A percentile compares a stretch with the other conserved stretches of the same genome.
phyloP scores from a whole-genome alignment of 2,888 invertebrate genomes.

The Drosophila koepferae region DNA sequence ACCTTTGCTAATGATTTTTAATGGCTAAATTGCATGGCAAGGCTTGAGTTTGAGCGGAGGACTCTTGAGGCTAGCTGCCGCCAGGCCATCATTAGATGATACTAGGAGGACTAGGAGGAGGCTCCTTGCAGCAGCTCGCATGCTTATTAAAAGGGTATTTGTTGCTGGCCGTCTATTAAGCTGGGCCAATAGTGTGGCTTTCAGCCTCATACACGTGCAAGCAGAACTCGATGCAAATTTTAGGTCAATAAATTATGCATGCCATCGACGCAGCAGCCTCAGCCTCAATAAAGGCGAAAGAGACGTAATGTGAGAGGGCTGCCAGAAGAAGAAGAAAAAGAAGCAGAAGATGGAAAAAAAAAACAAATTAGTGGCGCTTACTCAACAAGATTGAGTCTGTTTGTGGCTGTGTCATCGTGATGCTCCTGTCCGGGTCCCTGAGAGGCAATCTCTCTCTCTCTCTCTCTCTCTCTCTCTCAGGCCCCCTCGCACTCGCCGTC shows the following conservation, averaged over 20 bases:
- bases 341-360: conserved; percentile 10
- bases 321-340: conserved; percentile 13
- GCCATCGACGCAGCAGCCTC: conserved; percentile 38
- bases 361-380: conserved; percentile 78
- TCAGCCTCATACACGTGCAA: conserved; percentile 38
- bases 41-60: conserved; percentile 24
- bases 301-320: background rate
- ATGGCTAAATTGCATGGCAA: conserved; percentile 74
- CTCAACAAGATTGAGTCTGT: conserved; percentile 76
- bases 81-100: conserved; percentile 2
- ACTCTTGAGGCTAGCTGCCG: conserved; percentile 5
- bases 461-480: background rate
- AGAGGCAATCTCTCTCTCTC: background rate
- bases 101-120: background rate
- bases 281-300: background rate
- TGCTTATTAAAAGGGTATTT: conserved; percentile 65
- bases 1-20: conserved; percentile 76
- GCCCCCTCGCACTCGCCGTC: conserved; percentile 9
- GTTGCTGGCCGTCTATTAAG: conserved; percentile 31
- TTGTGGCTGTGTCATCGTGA: conserved; percentile 68
- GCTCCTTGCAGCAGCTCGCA: conserved; percentile 10
- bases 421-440: conserved; percentile 5
- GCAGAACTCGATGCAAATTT: conserved; percentile 56
- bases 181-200: conserved; percentile 5
- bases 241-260: conserved; percentile 77